Evolutionary conservation across 2,888 invertebrate genomes (phyloP), one percentile per base, ranked within the genome.

Genomic region (Cryptocheilus praepositus): DNA sequence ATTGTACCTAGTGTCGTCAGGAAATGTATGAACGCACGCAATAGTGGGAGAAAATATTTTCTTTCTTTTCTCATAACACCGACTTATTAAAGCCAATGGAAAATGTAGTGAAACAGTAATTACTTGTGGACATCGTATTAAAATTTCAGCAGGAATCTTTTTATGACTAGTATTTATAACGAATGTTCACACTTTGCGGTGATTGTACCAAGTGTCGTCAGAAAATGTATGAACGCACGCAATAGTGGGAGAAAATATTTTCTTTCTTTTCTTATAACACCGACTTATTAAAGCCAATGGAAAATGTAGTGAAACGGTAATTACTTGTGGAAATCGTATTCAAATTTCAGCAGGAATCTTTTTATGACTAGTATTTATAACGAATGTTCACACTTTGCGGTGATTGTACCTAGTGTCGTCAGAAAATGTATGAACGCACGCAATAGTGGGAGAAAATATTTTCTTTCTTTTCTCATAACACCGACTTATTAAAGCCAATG

Each of bases 71-170:
- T n/a, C 36, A 36, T 36, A 36, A 36, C 11, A 36, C 36, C 65
- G 69, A 22, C 25, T 74, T 13, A 43, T 67, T 49, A 60, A 69
- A 13, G 15, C 49, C 49, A 49, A 54, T 28, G 80, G 77, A 5
- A 64, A 64, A 3, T 59, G 67, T 49, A n/a, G n/a, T n/a, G 69
- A 80, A 8, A 63, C 57, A 74, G 79, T 80, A 80, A 70, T 61
- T 70, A 55, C 15, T 56, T 21, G 22, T 22, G 15, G 15, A 16
- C 3, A 43, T 8, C 4, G 25, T 16, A 2, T 13, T 13, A 61
- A 15, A 18, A 36, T 28, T 28, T 46, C 15, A 13, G 18, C 15
- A n/a, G n/a, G 36, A 7, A 55, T 28, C 16, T 55, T 43, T 18
- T 13, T 15, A 0, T 16, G 25, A 36, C 1, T 5, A 5, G 36